Percentiles rank a stretch among this genome's conserved stretches.
Conservation (phyloP, 1,140 invertebrate species). For the Bombus affinis region DNA sequence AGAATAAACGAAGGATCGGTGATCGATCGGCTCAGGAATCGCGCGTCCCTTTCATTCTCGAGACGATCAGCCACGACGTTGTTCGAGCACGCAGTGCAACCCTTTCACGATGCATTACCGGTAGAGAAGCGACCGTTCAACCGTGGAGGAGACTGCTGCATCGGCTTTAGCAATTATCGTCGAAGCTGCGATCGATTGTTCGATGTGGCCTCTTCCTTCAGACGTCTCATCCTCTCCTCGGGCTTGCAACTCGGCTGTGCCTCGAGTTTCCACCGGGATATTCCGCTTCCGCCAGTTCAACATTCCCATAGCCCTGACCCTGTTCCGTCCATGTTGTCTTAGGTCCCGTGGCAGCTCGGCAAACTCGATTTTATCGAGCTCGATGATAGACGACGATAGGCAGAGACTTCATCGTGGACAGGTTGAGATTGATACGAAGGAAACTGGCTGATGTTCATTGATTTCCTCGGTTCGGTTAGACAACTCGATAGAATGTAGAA, state of each 20-base stretch:
- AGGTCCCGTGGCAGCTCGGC: not conserved
- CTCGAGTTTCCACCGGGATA: not conserved
- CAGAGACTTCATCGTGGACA: not conserved
- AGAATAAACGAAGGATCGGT: too few relatives aligned
- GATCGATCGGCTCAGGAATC: conserved; percentile 16
- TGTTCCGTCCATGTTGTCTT: conserved; percentile 1
- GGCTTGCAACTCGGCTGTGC: not conserved
- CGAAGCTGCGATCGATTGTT: conserved; percentile 46
- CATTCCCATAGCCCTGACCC: conserved; percentile 2
- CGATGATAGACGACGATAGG: not conserved
- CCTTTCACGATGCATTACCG: conserved; percentile 38
- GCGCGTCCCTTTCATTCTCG: conserved; percentile 22
- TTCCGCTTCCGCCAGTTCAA: not conserved
- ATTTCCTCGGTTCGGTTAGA: not conserved
- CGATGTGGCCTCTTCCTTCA: conserved; percentile 23
- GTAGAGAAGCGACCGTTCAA: not conserved
- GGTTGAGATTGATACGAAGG: not conserved
- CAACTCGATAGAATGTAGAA: not conserved
- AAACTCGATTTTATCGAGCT: conserved; percentile 5
- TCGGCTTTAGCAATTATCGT: conserved; percentile 55
- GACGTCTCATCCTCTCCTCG: conserved; percentile 17
- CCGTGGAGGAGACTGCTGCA: conserved; percentile 6
- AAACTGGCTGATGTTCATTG: conserved; percentile 15
- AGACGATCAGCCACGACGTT: conserved; percentile 16
- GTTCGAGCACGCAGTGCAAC: not conserved